A percentile compares a stretch with the other conserved stretches of the same genome.
Conservation (phyloP, 2,888 invertebrate genomes). For the Cancer borealis region DNA sequence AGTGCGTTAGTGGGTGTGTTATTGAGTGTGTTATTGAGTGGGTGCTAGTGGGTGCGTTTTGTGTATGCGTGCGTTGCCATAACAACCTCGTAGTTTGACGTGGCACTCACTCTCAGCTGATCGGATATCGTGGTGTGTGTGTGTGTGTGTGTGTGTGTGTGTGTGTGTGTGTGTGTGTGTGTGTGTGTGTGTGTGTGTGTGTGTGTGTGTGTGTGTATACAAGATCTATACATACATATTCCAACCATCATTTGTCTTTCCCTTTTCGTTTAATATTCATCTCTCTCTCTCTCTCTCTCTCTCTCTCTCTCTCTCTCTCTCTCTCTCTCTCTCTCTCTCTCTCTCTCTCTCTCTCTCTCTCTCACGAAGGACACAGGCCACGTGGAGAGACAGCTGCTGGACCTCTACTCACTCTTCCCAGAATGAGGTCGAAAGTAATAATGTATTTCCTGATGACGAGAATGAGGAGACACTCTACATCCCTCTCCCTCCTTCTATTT, state of each 20-base stretch:
- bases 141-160: background rate
- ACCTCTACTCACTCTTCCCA: background rate
- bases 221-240: too few relatives aligned
- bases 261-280: too few relatives aligned
- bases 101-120: too few relatives aligned
- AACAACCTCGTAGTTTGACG: too few relatives aligned
- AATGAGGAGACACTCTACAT: background rate
- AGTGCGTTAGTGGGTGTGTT: background rate
- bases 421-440: background rate
- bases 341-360: background rate
- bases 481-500: background rate
- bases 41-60: background rate
- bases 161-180: conserved; percentile 20
- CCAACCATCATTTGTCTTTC: too few relatives aligned
- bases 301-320: too few relatives aligned
- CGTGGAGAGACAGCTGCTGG: too few relatives aligned
- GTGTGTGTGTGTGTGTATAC: background rate
- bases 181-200: conserved; percentile 11
- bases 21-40: background rate
- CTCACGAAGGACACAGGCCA: too few relatives aligned
- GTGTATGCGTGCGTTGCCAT: background rate
- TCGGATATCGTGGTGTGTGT: background rate
- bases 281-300: too few relatives aligned
- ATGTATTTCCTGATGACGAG: background rate
- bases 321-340: conserved; percentile 16